A percentile compares a stretch with the other conserved stretches of the same genome.
Conservation (phyloP, 2,888 invertebrate species). For the Ramazzottius varieornatus region DNA sequence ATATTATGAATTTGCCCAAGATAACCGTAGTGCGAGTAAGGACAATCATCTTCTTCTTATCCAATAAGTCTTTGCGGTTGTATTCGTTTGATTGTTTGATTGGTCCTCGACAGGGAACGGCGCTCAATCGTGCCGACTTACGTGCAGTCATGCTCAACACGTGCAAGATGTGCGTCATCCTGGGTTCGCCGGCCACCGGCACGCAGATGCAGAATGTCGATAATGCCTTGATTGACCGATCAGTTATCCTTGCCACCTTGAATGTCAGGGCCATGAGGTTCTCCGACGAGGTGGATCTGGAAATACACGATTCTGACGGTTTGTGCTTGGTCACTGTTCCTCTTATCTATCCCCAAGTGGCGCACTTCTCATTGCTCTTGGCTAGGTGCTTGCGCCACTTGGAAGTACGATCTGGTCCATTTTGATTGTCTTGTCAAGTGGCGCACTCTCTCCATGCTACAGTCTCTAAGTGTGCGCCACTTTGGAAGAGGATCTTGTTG, state of each 20-base stretch:
- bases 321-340: neutral
- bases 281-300: neutral
- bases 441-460: too few relatives aligned
- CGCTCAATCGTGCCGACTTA: neutral
- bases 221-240: neutral
- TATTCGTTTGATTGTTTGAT: too few relatives aligned
- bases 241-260: neutral
- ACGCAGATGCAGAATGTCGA: neutral
- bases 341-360: too few relatives aligned
- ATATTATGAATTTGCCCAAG: conserved; percentile 9
- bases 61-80: neutral
- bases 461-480: too few relatives aligned
- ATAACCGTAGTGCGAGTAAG: conserved; percentile 7
- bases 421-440: too few relatives aligned
- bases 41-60: neutral
- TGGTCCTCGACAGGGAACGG: neutral
- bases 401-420: too few relatives aligned
- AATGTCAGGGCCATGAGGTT: neutral
- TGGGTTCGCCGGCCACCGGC: neutral
- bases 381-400: too few relatives aligned
- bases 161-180: neutral
- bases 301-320: neutral
- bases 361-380: too few relatives aligned
- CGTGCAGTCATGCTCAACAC: neutral
- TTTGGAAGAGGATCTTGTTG: too few relatives aligned